Evolutionary conservation across 2,797 vertebrate genomes (phyloP).

Genomic region (Bothrops alternatus): DNA sequence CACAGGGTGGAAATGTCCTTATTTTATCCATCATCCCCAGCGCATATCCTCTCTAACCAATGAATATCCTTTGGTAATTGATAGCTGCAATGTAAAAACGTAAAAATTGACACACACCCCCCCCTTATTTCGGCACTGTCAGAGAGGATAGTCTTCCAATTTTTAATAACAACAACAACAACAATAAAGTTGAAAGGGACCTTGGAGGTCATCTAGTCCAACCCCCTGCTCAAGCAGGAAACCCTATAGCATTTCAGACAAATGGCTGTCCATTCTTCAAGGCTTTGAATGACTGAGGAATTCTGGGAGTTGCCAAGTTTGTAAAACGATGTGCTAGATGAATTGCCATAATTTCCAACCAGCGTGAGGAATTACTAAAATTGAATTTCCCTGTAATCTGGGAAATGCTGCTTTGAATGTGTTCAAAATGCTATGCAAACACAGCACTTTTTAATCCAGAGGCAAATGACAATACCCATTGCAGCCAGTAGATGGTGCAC

Average conservation of each 20-base stretch:
- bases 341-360: background rate
- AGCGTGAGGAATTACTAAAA: background rate
- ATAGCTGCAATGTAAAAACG: background rate
- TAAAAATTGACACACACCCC: background rate
- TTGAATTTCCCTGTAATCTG: background rate
- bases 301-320: background rate
- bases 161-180: too few species aligned
- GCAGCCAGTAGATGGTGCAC: background rate
- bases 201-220: too few species aligned
- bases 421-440: background rate
- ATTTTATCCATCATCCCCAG: background rate
- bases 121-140: too few species aligned
- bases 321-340: too few species aligned
- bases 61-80: background rate
- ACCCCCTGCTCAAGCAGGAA: too few species aligned
- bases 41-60: background rate
- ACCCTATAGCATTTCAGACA: too few species aligned
- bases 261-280: background rate
- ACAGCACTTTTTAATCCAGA: background rate
- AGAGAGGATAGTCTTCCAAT: too few species aligned
- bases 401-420: background rate
- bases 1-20: background rate
- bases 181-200: too few species aligned
- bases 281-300: background rate
- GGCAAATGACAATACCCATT: background rate